These are phyloP conservation scores for Cephus nigrinus DNA, from an alignment of 2,888 invertebrate species.

Conservation along the genomic window DNA sequence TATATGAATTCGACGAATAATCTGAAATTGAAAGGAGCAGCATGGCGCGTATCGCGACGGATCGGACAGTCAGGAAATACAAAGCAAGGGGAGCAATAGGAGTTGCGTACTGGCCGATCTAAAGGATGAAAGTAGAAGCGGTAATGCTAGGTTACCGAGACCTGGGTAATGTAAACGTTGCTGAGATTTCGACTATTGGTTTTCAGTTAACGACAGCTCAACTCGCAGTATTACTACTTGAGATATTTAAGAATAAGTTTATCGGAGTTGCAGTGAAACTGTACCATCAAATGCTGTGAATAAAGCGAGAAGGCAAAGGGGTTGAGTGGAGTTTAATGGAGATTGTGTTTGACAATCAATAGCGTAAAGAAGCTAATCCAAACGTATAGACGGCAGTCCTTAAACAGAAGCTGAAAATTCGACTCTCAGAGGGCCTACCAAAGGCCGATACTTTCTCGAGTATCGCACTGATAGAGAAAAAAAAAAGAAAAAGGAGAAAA, in stretches of 20 bases:
- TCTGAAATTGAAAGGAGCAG: too few species aligned
- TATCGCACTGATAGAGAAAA: neutral
- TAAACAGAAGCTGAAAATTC: neutral
- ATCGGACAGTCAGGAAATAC: slow-evolving; percentile 20
- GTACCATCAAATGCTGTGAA: neutral
- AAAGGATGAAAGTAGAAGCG: neutral
- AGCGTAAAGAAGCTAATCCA: slow-evolving; percentile 7
- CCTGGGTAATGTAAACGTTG: neutral
- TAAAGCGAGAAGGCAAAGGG: slow-evolving; percentile 10
- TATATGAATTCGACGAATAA: too few species aligned
- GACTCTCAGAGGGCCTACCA: neutral
- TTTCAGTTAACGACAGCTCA: slow-evolving; percentile 13
- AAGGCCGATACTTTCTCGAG: neutral
- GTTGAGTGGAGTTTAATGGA: neutral
- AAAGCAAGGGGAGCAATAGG: neutral
- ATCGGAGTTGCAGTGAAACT: neutral
- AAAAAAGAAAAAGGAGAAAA: neutral
- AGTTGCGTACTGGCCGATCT: neutral
- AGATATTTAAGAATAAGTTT: slow-evolving; percentile 16
- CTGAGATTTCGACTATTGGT: slow-evolving; percentile 6
- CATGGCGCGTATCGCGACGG: neutral
- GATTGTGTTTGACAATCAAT: slow-evolving; percentile 37
- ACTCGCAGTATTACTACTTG: slow-evolving; percentile 17
- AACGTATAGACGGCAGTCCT: neutral
- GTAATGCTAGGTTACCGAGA: neutral